These are phyloP conservation scores for Serranus cabrilla DNA, from an alignment of 2,797 vertebrate genomes.

Conservation along the genomic window DNA sequence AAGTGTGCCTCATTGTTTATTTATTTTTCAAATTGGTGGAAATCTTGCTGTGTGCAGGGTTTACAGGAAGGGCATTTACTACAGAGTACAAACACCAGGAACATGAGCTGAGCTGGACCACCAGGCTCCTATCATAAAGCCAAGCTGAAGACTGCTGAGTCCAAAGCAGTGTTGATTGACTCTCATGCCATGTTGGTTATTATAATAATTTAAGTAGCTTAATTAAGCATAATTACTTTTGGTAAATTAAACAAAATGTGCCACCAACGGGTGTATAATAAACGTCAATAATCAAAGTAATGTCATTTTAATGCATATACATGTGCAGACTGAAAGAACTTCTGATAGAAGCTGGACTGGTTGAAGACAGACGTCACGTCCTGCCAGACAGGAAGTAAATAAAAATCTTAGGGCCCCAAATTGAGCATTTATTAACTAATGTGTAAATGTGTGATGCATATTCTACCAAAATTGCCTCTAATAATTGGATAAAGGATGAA, in stretches of 20 bases:
- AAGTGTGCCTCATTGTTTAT: conserved; percentile 50
- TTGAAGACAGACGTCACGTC: background rate
- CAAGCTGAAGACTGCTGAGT: background rate
- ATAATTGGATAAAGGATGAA: background rate
- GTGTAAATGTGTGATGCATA: background rate
- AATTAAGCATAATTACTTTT: background rate
- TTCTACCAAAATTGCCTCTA: background rate
- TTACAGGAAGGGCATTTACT: background rate
- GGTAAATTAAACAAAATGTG: background rate
- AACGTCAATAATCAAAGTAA: background rate
- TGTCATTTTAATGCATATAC: background rate
- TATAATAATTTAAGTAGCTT: background rate
- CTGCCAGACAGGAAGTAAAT: background rate
- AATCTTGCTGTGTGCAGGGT: conserved; percentile 6
- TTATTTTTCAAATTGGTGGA: conserved; percentile 26
- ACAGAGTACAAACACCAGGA: background rate
- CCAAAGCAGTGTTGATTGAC: background rate
- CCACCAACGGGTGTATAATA: background rate
- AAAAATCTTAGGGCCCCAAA: background rate
- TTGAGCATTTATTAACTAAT: background rate
- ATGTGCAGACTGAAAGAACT: background rate
- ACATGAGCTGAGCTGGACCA: background rate
- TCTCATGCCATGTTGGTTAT: background rate
- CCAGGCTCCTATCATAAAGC: background rate
- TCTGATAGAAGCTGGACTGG: background rate